phyloP scores from a whole-genome alignment of 2,113 vertebrate species.

The Morone saxatilis region DNA sequence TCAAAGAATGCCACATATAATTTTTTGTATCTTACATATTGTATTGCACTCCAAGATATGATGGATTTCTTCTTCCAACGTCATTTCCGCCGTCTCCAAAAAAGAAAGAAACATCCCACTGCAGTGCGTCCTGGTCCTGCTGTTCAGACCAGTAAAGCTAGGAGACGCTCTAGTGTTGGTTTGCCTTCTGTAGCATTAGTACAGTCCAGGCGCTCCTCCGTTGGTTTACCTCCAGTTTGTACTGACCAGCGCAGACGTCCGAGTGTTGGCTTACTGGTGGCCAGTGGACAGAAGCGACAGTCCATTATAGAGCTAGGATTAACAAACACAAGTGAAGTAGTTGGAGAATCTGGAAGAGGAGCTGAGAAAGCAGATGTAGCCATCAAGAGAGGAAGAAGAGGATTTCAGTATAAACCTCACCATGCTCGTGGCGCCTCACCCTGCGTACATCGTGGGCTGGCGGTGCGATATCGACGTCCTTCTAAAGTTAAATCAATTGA shows the following conservation, averaged over 20 bases:
- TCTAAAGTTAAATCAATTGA: slow-evolving; percentile 64
- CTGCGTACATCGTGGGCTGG: slow-evolving; percentile 82
- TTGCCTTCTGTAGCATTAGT: slow-evolving; percentile 84
- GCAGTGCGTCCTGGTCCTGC: slow-evolving; percentile 64
- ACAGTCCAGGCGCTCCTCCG: slow-evolving; percentile 86
- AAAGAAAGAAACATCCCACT: slow-evolving; percentile 37
- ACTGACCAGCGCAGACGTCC: slow-evolving; percentile 77
- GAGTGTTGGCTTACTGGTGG: slow-evolving; percentile 65
- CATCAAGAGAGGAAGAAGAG: slow-evolving; percentile 9
- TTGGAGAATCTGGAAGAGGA: not conserved
- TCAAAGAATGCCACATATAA: not conserved
- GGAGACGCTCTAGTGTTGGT: slow-evolving; percentile 88
- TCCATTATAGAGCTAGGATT: slow-evolving; percentile 26
- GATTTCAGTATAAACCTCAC: slow-evolving; percentile 4
- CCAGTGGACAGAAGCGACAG: slow-evolving; percentile 48
- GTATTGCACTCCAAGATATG: slow-evolving; percentile 11
- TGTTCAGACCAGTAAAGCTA: slow-evolving; percentile 87
- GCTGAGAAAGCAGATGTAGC: not conserved
- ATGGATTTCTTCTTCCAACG: slow-evolving; percentile 93
- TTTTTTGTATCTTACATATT: not conserved
- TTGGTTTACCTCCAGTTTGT: slow-evolving; percentile 81
- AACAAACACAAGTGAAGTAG: not conserved
- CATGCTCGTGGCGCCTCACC: slow-evolving; percentile 74
- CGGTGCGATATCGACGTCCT: slow-evolving; percentile 65
- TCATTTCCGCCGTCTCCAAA: slow-evolving; percentile 85